Evolutionary conservation across 2,797 vertebrate species (phyloP), one percentile per base, ranked within the genome.

Genomic region (Centroberyx gerrardi): DNA sequence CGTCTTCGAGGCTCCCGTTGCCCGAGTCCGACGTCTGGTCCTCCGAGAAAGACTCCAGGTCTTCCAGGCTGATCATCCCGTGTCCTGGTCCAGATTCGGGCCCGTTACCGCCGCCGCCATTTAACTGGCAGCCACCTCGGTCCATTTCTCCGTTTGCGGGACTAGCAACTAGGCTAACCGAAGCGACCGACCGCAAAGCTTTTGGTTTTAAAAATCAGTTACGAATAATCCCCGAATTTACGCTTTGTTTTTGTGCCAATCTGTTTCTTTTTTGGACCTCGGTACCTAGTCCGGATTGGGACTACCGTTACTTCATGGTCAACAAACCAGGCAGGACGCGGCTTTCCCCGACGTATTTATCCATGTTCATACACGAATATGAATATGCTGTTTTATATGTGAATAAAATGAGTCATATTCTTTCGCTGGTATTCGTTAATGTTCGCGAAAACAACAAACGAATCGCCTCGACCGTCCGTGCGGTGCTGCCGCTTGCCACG

Each of bases 21-120:
- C 92, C 94, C 0, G 95, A 94, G 87, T 96, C 96, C 28, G 94
- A 87, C 48, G 87, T 90, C 80, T 90, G 93, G 2, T 97, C 96
- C 46, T 96, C 96, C 0, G 94, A 82, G 88, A 96, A 90, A 4
- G 95, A 92, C 82, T 96, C 95, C 80, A 97, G 92, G 63, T 97
- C 96, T 76, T 97, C 97, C 90, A 97, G 93, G 0, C 96, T 95
- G 94, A 98, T 97, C 87, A 93, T 79, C 1, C 93, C 95, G 10
- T 44, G 48, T 9, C 42, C 59, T 9, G 74, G 7, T 22, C 40
- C 61, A 1, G 27, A 14, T 4, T 86, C 87, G 31, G 78, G 36
- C 54, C 79, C 74, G 0, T 62, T 78, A 0, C 73, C 88, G 0
- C 84, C 79, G 0, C 93, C 91, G 2, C 95, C 94, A 7, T 67